These are phyloP conservation scores for Dromaius novaehollandiae DNA, from an alignment of 2,113 vertebrate genomes.

Conservation along the genomic window DNA sequence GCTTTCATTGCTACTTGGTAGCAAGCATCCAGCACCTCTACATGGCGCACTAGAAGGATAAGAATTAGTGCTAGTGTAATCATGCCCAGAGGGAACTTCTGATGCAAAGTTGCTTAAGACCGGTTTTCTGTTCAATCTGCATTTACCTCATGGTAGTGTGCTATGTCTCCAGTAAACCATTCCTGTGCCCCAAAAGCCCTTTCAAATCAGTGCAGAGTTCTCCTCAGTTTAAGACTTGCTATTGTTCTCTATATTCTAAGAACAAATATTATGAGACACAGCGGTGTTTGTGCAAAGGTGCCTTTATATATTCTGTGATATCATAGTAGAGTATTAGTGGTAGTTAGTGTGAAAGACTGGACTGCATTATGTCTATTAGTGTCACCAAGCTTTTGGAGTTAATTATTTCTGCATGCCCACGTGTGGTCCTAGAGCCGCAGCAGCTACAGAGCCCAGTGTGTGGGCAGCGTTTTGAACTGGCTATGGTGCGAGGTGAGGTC, in stretches of 20 bases:
- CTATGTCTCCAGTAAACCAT: neutral
- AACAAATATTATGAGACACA: neutral
- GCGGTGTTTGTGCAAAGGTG: neutral
- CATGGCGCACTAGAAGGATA: accelerated
- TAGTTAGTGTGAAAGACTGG: neutral
- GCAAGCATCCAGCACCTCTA: neutral
- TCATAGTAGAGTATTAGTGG: neutral
- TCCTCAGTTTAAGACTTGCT: neutral
- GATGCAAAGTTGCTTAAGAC: neutral
- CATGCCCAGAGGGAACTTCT: neutral
- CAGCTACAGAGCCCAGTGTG: neutral
- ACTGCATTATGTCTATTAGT: neutral
- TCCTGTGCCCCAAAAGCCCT: neutral
- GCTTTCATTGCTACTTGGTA: neutral
- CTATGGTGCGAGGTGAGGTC: neutral
- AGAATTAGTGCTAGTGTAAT: neutral
- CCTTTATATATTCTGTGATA: accelerated
- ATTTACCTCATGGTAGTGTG: neutral
- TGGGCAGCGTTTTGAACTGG: accelerated
- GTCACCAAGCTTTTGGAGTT: neutral
- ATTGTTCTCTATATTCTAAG: neutral
- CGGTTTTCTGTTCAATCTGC: neutral
- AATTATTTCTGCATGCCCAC: neutral
- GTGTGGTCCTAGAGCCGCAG: neutral
- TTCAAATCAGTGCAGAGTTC: neutral